Conservation (phyloP, 2,888 invertebrate species). For the Meloe dianella region DNA sequence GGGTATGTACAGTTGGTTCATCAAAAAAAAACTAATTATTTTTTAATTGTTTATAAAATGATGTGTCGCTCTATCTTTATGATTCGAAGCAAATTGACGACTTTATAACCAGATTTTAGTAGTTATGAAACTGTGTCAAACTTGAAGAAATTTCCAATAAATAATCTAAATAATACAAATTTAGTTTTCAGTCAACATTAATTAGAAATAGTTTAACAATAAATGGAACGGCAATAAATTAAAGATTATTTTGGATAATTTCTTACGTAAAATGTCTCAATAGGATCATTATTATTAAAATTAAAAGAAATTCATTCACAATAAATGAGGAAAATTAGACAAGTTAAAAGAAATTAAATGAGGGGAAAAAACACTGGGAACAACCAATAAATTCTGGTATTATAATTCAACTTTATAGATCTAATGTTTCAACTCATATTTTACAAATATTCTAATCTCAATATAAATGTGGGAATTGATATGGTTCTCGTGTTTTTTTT, state of each 20-base stretch:
- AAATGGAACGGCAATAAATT: neutral
- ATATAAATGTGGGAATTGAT: constrained; percentile 17
- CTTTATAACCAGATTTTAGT: too few species aligned
- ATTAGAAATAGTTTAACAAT: neutral
- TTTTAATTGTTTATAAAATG: too few species aligned
- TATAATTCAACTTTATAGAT: constrained; percentile 21
- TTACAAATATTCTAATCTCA: constrained; percentile 16
- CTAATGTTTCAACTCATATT: constrained; percentile 17
- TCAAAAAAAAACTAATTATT: too few species aligned
- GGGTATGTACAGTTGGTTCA: too few species aligned
- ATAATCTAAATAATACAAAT: neutral
- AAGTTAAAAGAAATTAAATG: neutral
- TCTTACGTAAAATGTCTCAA: neutral
- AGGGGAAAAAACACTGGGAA: neutral
- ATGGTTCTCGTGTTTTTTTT: neutral
- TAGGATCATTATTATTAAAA: neutral
- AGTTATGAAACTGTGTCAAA: too few species aligned
- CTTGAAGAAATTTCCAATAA: neutral
- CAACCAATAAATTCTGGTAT: constrained; percentile 22
- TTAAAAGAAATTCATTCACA: neutral
- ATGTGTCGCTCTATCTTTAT: too few species aligned
- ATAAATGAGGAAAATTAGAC: neutral
- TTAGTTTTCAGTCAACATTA: neutral
- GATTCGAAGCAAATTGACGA: too few species aligned
- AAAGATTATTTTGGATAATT: neutral